Percentiles rank a stretch among this genome's conserved stretches.
These are phyloP conservation scores for Axis porcinus DNA, from an alignment of 2,113 vertebrate genomes.

Conservation along the genomic window DNA sequence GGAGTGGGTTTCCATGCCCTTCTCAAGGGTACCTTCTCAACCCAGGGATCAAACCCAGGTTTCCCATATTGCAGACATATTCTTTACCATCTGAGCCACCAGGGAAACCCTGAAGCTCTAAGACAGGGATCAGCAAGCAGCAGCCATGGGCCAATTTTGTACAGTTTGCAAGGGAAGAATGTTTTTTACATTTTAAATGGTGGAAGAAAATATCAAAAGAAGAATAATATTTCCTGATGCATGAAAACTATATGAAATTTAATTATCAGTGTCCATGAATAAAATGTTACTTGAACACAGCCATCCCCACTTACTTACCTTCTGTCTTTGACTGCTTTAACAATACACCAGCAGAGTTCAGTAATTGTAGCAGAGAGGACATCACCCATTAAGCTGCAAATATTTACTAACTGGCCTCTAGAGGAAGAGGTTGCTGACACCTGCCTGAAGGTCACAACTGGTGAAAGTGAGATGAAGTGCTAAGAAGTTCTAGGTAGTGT, in stretches of 20 bases:
- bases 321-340: background rate
- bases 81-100: background rate
- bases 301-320: background rate
- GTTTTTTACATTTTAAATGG: background rate
- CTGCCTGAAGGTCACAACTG: background rate
- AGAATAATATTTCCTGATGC: background rate
- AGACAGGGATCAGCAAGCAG: background rate
- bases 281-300: background rate
- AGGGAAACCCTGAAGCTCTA: background rate
- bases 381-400: background rate
- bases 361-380: background rate
- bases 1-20: background rate
- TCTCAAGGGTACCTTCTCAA: background rate
- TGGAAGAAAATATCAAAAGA: background rate
- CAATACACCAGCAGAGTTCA: background rate
- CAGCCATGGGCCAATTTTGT: background rate
- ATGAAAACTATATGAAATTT: conserved; percentile 6
- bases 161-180: background rate
- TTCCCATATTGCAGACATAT: background rate
- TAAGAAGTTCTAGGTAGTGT: background rate
- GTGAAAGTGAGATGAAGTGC: background rate
- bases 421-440: background rate
- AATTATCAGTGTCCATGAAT: background rate
- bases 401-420: background rate
- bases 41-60: background rate